phyloP scores from a whole-genome alignment of 2,113 vertebrate genomes.

The Aepyceros melampus region DNA sequence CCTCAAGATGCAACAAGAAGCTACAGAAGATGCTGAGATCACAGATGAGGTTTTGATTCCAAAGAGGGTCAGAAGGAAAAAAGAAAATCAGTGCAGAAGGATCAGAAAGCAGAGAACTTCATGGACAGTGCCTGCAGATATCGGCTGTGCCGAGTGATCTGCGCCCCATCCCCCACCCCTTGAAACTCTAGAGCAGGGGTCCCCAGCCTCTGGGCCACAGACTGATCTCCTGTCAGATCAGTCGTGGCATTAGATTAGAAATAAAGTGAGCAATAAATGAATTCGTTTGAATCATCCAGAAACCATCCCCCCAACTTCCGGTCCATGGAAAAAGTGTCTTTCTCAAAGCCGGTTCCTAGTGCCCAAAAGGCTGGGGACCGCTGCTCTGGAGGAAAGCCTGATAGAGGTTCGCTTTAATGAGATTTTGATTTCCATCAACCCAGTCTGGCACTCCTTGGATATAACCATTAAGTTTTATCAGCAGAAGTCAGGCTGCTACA shows the following conservation, averaged over 20 bases:
- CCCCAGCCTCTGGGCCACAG: background rate
- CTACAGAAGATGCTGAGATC: background rate
- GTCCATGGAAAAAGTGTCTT: background rate
- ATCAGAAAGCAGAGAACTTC: background rate
- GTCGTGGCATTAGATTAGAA: background rate
- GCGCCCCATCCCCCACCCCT: background rate
- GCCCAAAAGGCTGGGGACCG: background rate
- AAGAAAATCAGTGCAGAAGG: background rate
- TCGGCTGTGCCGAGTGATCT: accelerated
- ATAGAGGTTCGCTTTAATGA: background rate
- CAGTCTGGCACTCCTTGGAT: background rate
- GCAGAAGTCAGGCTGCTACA: background rate
- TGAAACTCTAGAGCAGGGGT: background rate
- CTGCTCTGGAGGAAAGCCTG: background rate
- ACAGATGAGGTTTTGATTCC: background rate
- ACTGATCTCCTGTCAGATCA: background rate
- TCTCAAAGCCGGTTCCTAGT: background rate
- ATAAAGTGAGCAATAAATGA: background rate
- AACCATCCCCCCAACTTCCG: background rate
- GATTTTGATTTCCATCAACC: background rate
- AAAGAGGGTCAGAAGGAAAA: background rate
- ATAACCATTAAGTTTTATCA: background rate
- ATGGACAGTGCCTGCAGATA: accelerated
- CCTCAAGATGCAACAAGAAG: background rate
- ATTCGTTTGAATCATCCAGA: background rate